A percentile compares a stretch with the other conserved stretches of the same genome.
Conservation (phyloP, 92 coral and sea anemone genomes). For the Parazoanthus darwini region DNA sequence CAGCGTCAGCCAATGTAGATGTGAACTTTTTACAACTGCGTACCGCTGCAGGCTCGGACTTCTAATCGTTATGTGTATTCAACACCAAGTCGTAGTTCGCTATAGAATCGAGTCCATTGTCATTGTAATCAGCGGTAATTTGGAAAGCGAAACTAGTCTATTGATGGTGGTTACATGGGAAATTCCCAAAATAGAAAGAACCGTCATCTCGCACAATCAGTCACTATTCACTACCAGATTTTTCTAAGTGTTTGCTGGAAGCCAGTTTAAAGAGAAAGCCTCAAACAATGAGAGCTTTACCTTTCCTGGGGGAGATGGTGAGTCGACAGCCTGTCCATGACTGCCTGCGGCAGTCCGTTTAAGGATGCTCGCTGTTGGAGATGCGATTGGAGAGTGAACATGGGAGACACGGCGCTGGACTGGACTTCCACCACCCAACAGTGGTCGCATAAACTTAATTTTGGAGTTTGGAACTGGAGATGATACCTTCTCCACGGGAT, state of each 20-base stretch:
- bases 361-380: conserved; percentile 92
- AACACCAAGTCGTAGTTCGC: too few relatives aligned
- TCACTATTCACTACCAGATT: not conserved
- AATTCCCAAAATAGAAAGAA: too few relatives aligned
- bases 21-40: too few relatives aligned
- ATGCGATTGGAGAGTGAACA: conserved; percentile 74
- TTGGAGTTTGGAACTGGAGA: conserved; percentile 84
- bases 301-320: conserved; percentile 98
- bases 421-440: conserved; percentile 80
- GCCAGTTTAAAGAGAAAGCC: not conserved
- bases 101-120: too few relatives aligned
- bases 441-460: conserved; percentile 78
- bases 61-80: too few relatives aligned
- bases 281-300: conserved; percentile 39
- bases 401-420: conserved; percentile 58
- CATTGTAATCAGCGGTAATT: too few relatives aligned
- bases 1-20: too few relatives aligned
- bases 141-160: too few relatives aligned
- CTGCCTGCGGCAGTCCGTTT: conserved; percentile 69
- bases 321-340: conserved; percentile 67
- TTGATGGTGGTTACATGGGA: too few relatives aligned
- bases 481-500: conserved; percentile 57
- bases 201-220: too few relatives aligned
- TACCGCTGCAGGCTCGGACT: too few relatives aligned
- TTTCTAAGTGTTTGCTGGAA: not conserved